Evolutionary conservation across 1,140 invertebrate species (phyloP).

Genomic region (Hirudo medicinalis): DNA sequence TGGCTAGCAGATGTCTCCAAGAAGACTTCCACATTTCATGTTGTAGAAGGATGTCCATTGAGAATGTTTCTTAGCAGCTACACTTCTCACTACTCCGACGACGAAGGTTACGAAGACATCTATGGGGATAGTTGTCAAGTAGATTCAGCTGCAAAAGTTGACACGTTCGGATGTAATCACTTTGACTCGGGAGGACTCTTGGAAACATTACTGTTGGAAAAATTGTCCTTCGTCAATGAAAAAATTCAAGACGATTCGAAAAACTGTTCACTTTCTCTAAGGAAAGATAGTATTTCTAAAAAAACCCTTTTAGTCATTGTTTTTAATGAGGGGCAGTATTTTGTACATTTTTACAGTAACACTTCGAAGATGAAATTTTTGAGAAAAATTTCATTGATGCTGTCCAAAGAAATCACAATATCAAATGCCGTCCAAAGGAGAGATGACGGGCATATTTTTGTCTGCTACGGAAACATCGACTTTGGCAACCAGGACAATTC

Average conservation of each 20-base stretch:
- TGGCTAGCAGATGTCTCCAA: neutral
- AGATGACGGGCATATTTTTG: neutral
- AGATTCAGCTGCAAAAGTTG: neutral
- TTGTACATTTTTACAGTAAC: neutral
- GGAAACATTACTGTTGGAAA: neutral
- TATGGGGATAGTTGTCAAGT: neutral
- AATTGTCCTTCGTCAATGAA: too few species aligned
- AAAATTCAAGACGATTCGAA: too few species aligned
- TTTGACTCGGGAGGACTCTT: neutral
- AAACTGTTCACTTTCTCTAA: too few species aligned
- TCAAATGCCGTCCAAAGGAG: neutral
- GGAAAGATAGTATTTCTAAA: neutral
- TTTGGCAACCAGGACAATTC: neutral
- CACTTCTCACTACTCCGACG: neutral
- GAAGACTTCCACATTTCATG: neutral
- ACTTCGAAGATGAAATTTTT: neutral
- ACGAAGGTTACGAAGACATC: neutral
- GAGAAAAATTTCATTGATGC: neutral
- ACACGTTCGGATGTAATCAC: neutral
- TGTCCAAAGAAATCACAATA: neutral
- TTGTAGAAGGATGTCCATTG: neutral
- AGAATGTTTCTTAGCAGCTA: constrained; percentile 5
- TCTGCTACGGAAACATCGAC: neutral
- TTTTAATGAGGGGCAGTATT: neutral
- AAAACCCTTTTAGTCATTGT: neutral